Base-by-base conservation (phyloP, 2,113 vertebrate genomes). In the Phrynosoma blainvillii region DNA sequence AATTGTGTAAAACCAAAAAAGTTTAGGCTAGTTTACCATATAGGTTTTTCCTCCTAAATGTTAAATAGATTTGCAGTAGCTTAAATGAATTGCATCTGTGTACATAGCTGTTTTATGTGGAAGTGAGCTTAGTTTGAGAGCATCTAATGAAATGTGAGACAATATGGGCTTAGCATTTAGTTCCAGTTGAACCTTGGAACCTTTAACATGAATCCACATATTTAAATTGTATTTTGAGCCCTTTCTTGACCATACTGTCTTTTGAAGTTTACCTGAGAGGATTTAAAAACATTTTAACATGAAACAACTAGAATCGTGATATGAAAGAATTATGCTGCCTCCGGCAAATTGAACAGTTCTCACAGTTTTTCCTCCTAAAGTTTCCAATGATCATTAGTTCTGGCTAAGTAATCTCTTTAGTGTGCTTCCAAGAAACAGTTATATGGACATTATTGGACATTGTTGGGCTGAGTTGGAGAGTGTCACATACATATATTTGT, bases 271-370 rank as follows among this genome's bases (percentile, higher is more conserved):
- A 54, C 81, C 86, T 70, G 42, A 20, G 79, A 84, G 54, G 74
- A 20, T 54, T 80, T 21, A 76, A 42, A 76, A 79, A 30, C 30
- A 47, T 1, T 27, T 88, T 70, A 81, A 32, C 79, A 40, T 25
- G 78, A 82, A 74, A 88, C 88, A 66, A 75, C 86, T 91, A 82
- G 89, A 90, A 82, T 82, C 5, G 76, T 82, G 75, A 6, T 4
- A 0, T 42, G 74, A 84, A 85, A 47, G 1, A 71, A 78, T 1
- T 18, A 78, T 87, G 86, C 54, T 84, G 27, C 70, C 88, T 40
- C 84, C 18, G 42, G 47, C 79, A 18, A 62, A 62, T 62, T 62
- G 59, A 62, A 62, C 59, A 16, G 59, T 62, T 62, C 13, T 62
- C 18, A 52, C 68, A 71, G 65, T 90, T 88, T 65, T 88, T 86